Percentiles rank a stretch among this genome's conserved stretches.
These are phyloP conservation scores for Coranthus polyacanthus DNA, from an alignment of 2,797 vertebrate genomes.

Conservation along the genomic window DNA sequence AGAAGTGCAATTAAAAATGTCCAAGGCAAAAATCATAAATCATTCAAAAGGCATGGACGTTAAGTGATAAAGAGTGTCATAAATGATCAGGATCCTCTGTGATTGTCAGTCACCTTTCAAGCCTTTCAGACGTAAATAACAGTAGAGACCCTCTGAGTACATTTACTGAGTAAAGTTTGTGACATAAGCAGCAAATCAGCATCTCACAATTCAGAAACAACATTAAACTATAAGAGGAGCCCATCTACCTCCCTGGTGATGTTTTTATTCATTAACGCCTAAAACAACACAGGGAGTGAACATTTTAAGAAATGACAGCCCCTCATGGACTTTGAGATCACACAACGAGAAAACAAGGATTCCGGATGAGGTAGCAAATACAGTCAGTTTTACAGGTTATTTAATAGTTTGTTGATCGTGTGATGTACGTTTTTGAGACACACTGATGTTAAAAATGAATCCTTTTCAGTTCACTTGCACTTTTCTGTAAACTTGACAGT, in stretches of 20 bases:
- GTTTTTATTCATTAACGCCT: slow-evolving; percentile 66
- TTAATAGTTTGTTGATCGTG: neutral
- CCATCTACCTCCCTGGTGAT: slow-evolving; percentile 4
- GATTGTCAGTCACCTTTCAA: slow-evolving; percentile 8
- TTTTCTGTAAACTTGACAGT: slow-evolving; percentile 1
- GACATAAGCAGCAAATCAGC: slow-evolving; percentile 23
- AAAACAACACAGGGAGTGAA: slow-evolving; percentile 38
- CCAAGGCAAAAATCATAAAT: slow-evolving; percentile 41
- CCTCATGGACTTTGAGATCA: slow-evolving; percentile 54
- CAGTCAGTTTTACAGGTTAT: neutral
- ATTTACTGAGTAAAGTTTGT: neutral
- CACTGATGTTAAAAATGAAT: neutral
- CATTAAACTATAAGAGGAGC: slow-evolving; percentile 39
- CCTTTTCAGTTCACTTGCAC: neutral
- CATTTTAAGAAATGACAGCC: slow-evolving; percentile 9
- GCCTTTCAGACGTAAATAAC: slow-evolving; percentile 3
- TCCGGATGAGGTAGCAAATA: slow-evolving; percentile 42
- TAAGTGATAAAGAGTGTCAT: slow-evolving; percentile 26
- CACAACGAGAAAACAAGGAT: slow-evolving; percentile 3
- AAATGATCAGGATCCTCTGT: neutral
- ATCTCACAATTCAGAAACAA: no score
- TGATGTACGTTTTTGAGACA: neutral
- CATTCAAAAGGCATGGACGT: slow-evolving; percentile 24
- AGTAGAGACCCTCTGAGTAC: neutral
- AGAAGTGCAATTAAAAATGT: neutral